Percentiles rank a stretch among this genome's conserved stretches.
phyloP scores from a whole-genome alignment of 2,113 vertebrate species.

The Phyllostomus discolor region DNA sequence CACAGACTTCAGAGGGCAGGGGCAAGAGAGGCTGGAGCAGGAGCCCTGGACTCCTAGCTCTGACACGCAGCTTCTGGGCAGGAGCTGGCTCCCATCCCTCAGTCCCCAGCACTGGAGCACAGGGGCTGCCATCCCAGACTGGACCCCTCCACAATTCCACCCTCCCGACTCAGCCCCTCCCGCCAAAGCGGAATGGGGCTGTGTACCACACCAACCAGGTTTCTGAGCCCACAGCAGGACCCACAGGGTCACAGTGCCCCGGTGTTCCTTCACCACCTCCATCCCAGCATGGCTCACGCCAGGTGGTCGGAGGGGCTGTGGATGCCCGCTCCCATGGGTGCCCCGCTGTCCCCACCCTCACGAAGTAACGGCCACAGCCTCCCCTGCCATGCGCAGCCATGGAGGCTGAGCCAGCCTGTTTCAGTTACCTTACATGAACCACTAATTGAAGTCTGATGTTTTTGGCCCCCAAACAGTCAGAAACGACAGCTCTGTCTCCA shows the following conservation, averaged over 20 bases:
- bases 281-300: slow-evolving; percentile 48
- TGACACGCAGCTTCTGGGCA: neutral
- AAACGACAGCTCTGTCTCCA: slow-evolving; percentile 72
- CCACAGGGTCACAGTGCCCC: neutral
- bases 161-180: neutral
- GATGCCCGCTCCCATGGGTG: neutral
- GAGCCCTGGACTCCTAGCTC: neutral
- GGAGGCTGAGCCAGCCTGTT: slow-evolving; percentile 65
- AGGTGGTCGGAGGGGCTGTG: slow-evolving; percentile 27
- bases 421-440: slow-evolving; percentile 82
- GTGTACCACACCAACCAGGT: neutral
- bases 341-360: neutral
- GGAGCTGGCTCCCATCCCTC: neutral
- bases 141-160: neutral
- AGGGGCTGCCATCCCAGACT: neutral
- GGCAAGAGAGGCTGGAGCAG: neutral
- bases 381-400: slow-evolving; percentile 60
- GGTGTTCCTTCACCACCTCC: neutral
- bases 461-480: slow-evolving; percentile 77
- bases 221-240: neutral
- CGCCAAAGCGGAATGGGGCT: too few species aligned
- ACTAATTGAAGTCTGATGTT: slow-evolving; percentile 80
- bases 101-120: neutral
- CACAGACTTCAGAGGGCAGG: neutral
- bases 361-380: neutral